Percentiles rank a stretch among this genome's conserved stretches.
phyloP scores from a whole-genome alignment of 2,797 vertebrate genomes.

The Carduelis carduelis region DNA sequence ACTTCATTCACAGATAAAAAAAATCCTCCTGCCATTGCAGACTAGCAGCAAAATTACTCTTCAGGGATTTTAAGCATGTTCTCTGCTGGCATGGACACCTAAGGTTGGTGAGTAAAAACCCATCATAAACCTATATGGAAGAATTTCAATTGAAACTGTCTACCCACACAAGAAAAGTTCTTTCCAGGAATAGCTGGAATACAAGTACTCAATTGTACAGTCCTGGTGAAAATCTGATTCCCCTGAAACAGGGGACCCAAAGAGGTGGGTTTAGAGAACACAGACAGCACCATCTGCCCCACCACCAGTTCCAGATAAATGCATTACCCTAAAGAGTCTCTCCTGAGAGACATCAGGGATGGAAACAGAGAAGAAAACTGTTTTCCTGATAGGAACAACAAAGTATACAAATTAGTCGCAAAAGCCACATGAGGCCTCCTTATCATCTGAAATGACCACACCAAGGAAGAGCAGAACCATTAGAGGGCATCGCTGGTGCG shows the following conservation, averaged over 20 bases:
- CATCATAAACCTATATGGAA: not conserved
- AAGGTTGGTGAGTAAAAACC: not conserved
- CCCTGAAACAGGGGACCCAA: not conserved
- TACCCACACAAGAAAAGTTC: not conserved
- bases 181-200: not conserved
- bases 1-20: not conserved
- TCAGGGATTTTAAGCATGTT: not conserved
- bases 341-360: not conserved
- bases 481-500: not conserved
- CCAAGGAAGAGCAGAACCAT: conserved; percentile 4
- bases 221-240: not conserved
- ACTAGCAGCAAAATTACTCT: not conserved
- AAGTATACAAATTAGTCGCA: not conserved
- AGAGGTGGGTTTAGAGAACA: not conserved
- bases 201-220: not conserved
- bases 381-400: not conserved
- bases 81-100: not conserved
- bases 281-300: not conserved
- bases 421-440: not conserved
- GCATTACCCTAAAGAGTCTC: not conserved
- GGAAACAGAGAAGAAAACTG: fast-evolving
- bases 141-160: not conserved
- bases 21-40: not conserved
- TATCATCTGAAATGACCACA: not conserved
- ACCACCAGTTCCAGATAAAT: not conserved